Evolutionary conservation across 1,140 invertebrate genomes (phyloP).

Genomic region (Drosophila ogumai): DNA sequence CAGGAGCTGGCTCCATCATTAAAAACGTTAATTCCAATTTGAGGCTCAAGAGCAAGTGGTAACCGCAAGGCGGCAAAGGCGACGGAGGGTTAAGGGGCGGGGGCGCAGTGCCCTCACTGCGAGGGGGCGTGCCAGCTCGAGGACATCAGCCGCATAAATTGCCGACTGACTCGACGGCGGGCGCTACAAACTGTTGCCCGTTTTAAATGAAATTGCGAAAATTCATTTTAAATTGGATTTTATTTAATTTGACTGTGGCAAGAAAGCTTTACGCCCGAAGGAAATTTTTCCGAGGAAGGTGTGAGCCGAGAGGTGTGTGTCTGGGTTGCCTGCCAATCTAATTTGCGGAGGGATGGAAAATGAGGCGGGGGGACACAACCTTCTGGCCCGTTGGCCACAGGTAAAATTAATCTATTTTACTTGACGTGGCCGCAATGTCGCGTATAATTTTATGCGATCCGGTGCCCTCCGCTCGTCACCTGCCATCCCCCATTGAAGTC

Average conservation of each 20-base stretch:
- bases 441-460: constrained; percentile 76
- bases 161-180: constrained; percentile 32
- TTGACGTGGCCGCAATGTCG: constrained; percentile 79
- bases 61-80: constrained; percentile 19
- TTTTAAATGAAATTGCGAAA: constrained; percentile 83
- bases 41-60: constrained; percentile 54
- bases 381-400: constrained; percentile 73
- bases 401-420: constrained; percentile 82
- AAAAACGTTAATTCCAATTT: constrained; percentile 83
- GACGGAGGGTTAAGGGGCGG: constrained; percentile 6
- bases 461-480: constrained; percentile 19
- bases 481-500: background rate
- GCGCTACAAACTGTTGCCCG: constrained; percentile 46
- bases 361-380: constrained; percentile 29
- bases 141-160: constrained; percentile 53
- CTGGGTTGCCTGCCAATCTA: constrained; percentile 67
- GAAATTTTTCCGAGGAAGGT: constrained; percentile 18
- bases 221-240: constrained; percentile 84
- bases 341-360: constrained; percentile 51
- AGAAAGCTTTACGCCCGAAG: constrained; percentile 72
- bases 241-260: constrained; percentile 82
- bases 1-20: constrained; percentile 62
- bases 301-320: constrained; percentile 24
- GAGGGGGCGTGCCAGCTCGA: constrained; percentile 6
- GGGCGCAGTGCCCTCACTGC: background rate